Evolutionary conservation across 2,888 invertebrate species (phyloP).

Genomic region (Tineola bisselliella): DNA sequence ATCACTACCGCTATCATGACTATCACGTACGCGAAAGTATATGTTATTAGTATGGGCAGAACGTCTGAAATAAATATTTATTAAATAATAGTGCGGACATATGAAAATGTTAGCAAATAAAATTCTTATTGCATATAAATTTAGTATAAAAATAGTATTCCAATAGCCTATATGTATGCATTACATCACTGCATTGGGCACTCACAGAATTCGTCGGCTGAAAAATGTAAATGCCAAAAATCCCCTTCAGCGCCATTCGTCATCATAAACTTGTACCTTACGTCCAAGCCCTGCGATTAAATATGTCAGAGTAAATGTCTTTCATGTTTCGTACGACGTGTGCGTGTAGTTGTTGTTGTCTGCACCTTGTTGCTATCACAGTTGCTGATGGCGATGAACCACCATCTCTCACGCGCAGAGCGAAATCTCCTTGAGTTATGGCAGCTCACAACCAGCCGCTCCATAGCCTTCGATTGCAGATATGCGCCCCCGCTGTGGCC

Average conservation of each 20-base stretch:
- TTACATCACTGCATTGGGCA: no score
- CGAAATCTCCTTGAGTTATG: constrained; percentile 77
- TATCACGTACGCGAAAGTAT: constrained; percentile 76
- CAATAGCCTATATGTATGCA: no score
- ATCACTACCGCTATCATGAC: constrained; percentile 77
- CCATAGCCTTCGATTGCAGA: constrained; percentile 22
- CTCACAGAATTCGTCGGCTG: constrained; percentile 95
- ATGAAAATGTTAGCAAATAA: constrained; percentile 70
- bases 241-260: constrained; percentile 85
- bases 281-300: constrained; percentile 73
- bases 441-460: constrained; percentile 63
- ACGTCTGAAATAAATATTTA: constrained; percentile 74
- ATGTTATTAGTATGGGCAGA: constrained; percentile 81
- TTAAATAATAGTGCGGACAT: background rate
- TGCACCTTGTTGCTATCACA: constrained; percentile 77
- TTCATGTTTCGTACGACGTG: constrained; percentile 10
- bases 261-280: constrained; percentile 85
- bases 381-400: constrained; percentile 90
- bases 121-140: constrained; percentile 68
- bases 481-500: constrained; percentile 14
- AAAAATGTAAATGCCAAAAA: constrained; percentile 90
- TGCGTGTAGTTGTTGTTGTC: no score
- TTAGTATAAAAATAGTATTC: no score
- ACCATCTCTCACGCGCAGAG: constrained; percentile 89
- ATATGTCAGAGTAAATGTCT: constrained; percentile 22